Conservation (phyloP, 2,888 invertebrate genomes). For the Oxycera nigricornis region DNA sequence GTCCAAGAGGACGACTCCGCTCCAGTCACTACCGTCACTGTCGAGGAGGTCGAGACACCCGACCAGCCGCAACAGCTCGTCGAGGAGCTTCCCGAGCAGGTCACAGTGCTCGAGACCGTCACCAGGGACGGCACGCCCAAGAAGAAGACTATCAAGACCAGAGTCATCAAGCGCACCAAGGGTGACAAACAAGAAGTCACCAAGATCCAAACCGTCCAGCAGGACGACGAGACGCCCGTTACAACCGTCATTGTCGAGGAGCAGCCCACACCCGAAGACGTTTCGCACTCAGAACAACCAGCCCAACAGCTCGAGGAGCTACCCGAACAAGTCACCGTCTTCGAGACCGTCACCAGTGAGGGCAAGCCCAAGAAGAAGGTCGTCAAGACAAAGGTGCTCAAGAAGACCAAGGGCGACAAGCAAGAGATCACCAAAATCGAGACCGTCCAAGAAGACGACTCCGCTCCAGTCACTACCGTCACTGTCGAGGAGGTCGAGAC, state of each 20-base stretch:
- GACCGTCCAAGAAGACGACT: constrained; percentile 56
- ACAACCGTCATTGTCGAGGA: constrained; percentile 53
- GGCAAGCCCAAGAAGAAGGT: constrained; percentile 56
- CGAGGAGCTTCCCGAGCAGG: not conserved
- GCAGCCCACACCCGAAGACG: not conserved
- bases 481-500: constrained; percentile 36
- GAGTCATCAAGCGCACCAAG: constrained; percentile 60
- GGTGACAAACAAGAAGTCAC: constrained; percentile 62
- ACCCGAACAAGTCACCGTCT: constrained; percentile 56
- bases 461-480: constrained; percentile 56
- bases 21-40: not conserved
- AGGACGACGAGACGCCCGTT: constrained; percentile 58
- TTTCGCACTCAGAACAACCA: not conserved
- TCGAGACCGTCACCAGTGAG: constrained; percentile 55
- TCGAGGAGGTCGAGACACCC: not conserved
- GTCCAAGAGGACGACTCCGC: constrained; percentile 56
- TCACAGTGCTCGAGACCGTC: constrained; percentile 41
- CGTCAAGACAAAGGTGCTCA: constrained; percentile 58
- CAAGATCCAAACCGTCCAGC: constrained; percentile 61
- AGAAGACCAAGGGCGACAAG: constrained; percentile 58
- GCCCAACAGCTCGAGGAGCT: constrained; percentile 49
- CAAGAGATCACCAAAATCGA: constrained; percentile 61
- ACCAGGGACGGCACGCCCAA: constrained; percentile 51
- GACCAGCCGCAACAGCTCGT: not conserved
- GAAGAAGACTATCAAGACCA: constrained; percentile 58